Percentiles rank a stretch among this genome's conserved stretches.
Conservation (phyloP, 2,113 vertebrate genomes). For the Corynorhinus townsendii region DNA sequence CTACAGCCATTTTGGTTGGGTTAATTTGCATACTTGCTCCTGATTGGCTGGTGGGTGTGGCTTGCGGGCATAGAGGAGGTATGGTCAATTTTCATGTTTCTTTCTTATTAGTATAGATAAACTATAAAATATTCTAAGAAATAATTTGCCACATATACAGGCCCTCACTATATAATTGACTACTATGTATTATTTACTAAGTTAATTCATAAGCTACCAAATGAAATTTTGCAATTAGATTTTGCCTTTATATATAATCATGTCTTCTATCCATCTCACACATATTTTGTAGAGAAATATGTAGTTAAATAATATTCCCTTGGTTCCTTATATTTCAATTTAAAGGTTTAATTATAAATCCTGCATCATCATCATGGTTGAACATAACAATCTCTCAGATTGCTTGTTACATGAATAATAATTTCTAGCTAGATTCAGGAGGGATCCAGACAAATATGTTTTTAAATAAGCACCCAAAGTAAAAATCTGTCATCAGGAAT, state of each 20-base stretch:
- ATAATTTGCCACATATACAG: not conserved
- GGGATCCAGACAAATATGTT: not conserved
- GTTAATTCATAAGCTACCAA: not conserved
- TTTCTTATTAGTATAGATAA: not conserved
- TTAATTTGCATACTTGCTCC: too few relatives aligned
- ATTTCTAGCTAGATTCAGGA: not conserved
- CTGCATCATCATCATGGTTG: not conserved
- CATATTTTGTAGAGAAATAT: not conserved
- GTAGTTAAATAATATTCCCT: not conserved
- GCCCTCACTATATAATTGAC: not conserved
- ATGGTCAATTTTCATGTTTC: too few relatives aligned
- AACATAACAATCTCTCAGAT: not conserved
- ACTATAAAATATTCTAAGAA: not conserved
- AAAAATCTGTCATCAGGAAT: not conserved
- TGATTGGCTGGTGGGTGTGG: too few relatives aligned
- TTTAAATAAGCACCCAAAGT: not conserved
- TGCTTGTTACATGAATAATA: not conserved
- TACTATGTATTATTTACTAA: not conserved
- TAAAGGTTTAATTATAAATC: not conserved
- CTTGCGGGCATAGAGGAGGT: too few relatives aligned
- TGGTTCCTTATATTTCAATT: not conserved
- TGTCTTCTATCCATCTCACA: not conserved
- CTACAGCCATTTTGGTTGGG: too few relatives aligned
- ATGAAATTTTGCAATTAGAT: not conserved
- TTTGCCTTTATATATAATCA: not conserved